Evolutionary conservation across 2,113 vertebrate genomes (phyloP), one percentile per base, ranked within the genome.

Genomic region (Mola mola): DNA sequence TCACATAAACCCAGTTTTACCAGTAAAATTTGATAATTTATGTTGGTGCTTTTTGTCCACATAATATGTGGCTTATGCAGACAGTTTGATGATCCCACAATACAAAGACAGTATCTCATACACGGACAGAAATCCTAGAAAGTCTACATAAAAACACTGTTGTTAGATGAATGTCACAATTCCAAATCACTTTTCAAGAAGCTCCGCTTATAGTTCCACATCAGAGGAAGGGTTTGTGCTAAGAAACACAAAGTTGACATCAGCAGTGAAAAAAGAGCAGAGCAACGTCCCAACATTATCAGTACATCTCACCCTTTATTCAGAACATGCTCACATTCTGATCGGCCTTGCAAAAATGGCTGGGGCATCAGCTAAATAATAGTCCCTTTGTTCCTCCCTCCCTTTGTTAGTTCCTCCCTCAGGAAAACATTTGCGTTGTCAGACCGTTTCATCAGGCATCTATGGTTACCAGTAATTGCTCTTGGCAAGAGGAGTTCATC

Each of bases 401-500:
- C n/a, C n/a, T n/a, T n/a, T n/a, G n/a, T n/a, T n/a, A n/a, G n/a
- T n/a, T n/a, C n/a, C n/a, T n/a, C n/a, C 44, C 49, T 25, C 53
- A 33, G 85, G 71, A 82, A 72, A 72, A 5, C 55, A 38, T 41
- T 52, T 0, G 53, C 26, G 75, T 72, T 8, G 53, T 69, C 63
- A 33, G 63, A 82, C 76, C 49, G 60, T 79, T 84, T 69, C 63
- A 63, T 72, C 49, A 1, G 48, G 63, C 51, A 44, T 82, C 75
- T 70, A 75, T 84, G 73, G 84, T 72, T 71, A 76, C 79, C 7
- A 13, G 64, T 79, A 74, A 77, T 81, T 78, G 43, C 51, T 50
- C 29, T 55, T 19, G 25, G n/a, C 69, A 51, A 66, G 29, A 9
- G 38, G 16, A 70, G 33, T 78, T 72, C 16, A 53, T 73, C 43